phyloP scores from a whole-genome alignment of 1,140 invertebrate species.

The Formica exsecta region DNA sequence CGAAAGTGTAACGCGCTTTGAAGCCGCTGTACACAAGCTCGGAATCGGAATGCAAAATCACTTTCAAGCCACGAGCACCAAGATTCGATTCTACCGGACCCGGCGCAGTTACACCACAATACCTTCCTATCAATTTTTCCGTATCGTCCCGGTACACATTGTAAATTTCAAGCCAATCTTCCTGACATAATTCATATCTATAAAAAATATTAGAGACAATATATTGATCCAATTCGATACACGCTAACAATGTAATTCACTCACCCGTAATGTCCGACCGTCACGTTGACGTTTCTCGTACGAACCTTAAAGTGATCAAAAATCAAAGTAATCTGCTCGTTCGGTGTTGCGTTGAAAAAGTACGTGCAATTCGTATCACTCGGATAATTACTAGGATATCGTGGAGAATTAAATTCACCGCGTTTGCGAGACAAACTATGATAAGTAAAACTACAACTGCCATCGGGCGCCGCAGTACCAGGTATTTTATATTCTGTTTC shows the following conservation, averaged over 20 bases:
- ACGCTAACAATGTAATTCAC: slow-evolving; percentile 45
- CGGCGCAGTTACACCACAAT: slow-evolving; percentile 94
- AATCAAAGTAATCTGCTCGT: slow-evolving; percentile 96
- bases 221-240: not conserved
- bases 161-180: slow-evolving; percentile 97
- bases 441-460: slow-evolving; percentile 96
- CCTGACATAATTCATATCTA: slow-evolving; percentile 92
- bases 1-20: slow-evolving; percentile 95
- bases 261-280: slow-evolving; percentile 88
- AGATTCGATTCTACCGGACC: slow-evolving; percentile 96
- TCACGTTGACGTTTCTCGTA: slow-evolving; percentile 88
- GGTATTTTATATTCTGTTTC: slow-evolving; percentile 97
- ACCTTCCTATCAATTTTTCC: slow-evolving; percentile 94
- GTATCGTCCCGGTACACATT: slow-evolving; percentile 93
- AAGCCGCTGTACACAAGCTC: slow-evolving; percentile 96
- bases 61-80: slow-evolving; percentile 93
- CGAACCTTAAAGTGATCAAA: slow-evolving; percentile 97
- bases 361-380: slow-evolving; percentile 97
- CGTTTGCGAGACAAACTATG: slow-evolving; percentile 93
- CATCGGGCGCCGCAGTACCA: slow-evolving; percentile 96
- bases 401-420: slow-evolving; percentile 97
- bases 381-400: slow-evolving; percentile 98
- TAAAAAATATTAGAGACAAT: not conserved
- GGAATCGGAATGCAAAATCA: slow-evolving; percentile 94
- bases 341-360: slow-evolving; percentile 93